Evolutionary conservation across 1,140 invertebrate species (phyloP), one percentile per base, ranked within the genome.

Genomic region (Caerostris darwini): DNA sequence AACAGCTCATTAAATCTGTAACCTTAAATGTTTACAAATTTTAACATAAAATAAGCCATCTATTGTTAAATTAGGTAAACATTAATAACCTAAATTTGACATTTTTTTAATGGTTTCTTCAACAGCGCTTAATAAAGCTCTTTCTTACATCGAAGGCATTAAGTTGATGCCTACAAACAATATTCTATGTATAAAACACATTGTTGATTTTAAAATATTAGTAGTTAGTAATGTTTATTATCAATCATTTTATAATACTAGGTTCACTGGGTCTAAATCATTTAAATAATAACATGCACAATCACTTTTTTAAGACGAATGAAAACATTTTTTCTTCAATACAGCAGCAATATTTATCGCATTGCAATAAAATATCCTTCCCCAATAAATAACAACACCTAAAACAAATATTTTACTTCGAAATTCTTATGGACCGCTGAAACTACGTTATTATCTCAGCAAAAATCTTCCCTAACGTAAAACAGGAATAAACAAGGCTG

Each of bases 371-470:
- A 67, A 19, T 2, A 57, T 57, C 12, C 34, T 56, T 10, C 17
- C 5, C 3, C 14, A n/a, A 83, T 83, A 83, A 83, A 83, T 83
- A 83, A 83, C 54, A 56, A 7, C 14, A 3, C 17, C 82, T 50
- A 77, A 83, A 57, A 83, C n/a, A 83, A 57, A 83, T 83, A 83
- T 83, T 83, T 83, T 10, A 3, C 14, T 58, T 19, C 56, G 82
- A 83, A 58, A 19, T 83, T 58, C 4, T n/a, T 58, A 53, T 57
- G 17, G n/a, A 7, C 54, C 53, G 53, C 54, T 83, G 53, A 57
- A 56, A 58, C 53, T 57, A 83, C 17, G n/a, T 54, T 83, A 7
- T 19, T 58, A 19, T 17, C 3, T 14, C 3, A 3, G 12, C 54
- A 19, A 83, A 83, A 77, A 77, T 17, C 50, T 77, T 12, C 10